These are phyloP conservation scores for Pterocles gutturalis DNA, from an alignment of 2,113 vertebrate genomes.

Conservation along the genomic window DNA sequence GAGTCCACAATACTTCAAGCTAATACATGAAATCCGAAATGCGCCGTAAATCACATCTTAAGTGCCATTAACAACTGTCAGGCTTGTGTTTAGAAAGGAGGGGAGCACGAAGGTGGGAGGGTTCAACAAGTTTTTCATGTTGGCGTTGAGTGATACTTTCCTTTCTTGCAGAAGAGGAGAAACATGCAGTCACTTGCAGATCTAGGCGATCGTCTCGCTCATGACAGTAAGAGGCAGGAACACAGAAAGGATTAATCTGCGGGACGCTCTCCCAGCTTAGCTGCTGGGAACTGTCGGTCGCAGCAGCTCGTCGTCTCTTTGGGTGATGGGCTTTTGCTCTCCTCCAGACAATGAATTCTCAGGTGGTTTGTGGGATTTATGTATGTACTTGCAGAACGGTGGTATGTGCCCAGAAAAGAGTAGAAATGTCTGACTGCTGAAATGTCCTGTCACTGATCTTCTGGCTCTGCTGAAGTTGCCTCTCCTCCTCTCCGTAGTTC, in stretches of 20 bases:
- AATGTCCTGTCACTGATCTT: rapidly evolving
- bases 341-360: background rate
- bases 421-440: background rate
- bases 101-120: background rate
- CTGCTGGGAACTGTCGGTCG: background rate
- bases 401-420: background rate
- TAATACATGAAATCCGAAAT: background rate
- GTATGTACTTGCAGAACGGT: background rate
- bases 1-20: rapidly evolving
- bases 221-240: background rate
- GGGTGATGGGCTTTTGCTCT: background rate
- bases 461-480: background rate
- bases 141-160: background rate
- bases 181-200: background rate
- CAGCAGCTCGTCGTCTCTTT: background rate
- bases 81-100: rapidly evolving
- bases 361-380: background rate
- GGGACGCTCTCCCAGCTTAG: background rate
- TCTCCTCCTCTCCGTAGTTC: background rate
- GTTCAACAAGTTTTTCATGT: rapidly evolving
- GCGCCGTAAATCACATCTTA: background rate
- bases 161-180: background rate
- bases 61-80: background rate
- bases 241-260: background rate
- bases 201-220: background rate